Base-by-base conservation (phyloP, 2,797 vertebrate genomes). In the Echiichthys vipera region DNA sequence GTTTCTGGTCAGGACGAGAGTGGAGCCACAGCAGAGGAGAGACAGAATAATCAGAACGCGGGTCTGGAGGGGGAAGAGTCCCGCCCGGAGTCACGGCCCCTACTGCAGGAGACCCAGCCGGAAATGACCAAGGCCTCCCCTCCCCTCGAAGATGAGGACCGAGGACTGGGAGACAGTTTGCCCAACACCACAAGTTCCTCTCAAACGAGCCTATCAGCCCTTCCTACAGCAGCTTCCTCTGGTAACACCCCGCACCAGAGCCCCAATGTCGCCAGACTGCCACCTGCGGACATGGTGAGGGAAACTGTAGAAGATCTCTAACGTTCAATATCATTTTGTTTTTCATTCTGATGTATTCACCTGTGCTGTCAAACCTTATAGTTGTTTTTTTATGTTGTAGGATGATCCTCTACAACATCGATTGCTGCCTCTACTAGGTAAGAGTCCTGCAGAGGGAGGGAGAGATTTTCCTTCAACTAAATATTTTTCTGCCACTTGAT, bases 131-230 rank as follows among this genome's bases (percentile, higher is more conserved):
- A 95, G 87, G 86, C 92, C 27, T 89, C 91, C 1, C 71, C 92
- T 11, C 87, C 91, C 3, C 74, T 91, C 1, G 95, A 95, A 40
- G 95, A 95, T 2, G 95, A 95, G 74, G 95, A 95, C 87, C 69
- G 93, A 11, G 95, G 95, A 6, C 88, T 95, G 0, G 95, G 95
- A 4, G 94, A 95, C 89, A 95, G 95, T 64, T 81, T 95, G 47
- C 94, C 95, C 51, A 95, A 95, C 92, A 95, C 95, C 32, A 95
- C 95, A 7, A 95, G 91, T 54, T 95, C 95, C 0, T 95, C 95
- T 42, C 95, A 95, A 22, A 95, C 95, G 11, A 95, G 95, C 78
- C 88, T 95, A 36, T 93, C 94, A 0, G 93, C 89, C 1, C 83
- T 93, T 75, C 94, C 94, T 54, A 92, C 90, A 0, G 90, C 81